Evolutionary conservation across 1,140 invertebrate species (phyloP).

Genomic region (Adelges cooleyi): DNA sequence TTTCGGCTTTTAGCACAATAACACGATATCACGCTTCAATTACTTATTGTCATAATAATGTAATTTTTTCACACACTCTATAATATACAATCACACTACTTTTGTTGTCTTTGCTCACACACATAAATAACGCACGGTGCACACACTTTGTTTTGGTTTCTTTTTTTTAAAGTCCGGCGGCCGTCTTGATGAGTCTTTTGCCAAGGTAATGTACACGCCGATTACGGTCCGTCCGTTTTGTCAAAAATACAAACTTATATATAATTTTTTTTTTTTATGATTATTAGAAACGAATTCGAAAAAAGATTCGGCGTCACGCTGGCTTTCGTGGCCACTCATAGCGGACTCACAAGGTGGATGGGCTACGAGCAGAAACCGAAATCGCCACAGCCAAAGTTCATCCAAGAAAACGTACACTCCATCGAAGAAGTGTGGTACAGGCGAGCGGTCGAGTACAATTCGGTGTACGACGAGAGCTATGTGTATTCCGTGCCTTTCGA

Average conservation of each 20-base stretch:
- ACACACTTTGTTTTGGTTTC: conserved; percentile 11
- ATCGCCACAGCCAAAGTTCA: conserved; percentile 37
- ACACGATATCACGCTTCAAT: no score
- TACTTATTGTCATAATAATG: no score
- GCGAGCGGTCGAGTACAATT: conserved; percentile 80
- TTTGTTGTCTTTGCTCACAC: background rate
- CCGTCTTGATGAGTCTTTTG: conserved; percentile 66
- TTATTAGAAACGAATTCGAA: conserved; percentile 62
- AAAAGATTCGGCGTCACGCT: conserved; percentile 70
- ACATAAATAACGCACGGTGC: background rate
- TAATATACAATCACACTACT: background rate
- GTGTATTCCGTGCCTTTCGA: conserved; percentile 79
- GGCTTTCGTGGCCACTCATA: conserved; percentile 78
- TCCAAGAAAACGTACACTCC: conserved; percentile 53
- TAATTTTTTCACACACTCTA: no score
- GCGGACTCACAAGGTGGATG: conserved; percentile 77
- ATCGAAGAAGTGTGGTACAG: conserved; percentile 91
- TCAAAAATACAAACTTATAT: background rate
- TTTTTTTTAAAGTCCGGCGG: conserved; percentile 51
- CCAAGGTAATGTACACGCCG: conserved; percentile 59
- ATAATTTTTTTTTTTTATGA: background rate
- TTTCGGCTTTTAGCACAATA: no score
- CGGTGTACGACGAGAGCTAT: conserved; percentile 65
- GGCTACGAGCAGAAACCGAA: conserved; percentile 46
- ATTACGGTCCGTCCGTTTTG: no score